A percentile compares a stretch with the other conserved stretches of the same genome.
These are phyloP conservation scores for Apoda limacodes DNA, from an alignment of 2,888 invertebrate species.

Conservation along the genomic window DNA sequence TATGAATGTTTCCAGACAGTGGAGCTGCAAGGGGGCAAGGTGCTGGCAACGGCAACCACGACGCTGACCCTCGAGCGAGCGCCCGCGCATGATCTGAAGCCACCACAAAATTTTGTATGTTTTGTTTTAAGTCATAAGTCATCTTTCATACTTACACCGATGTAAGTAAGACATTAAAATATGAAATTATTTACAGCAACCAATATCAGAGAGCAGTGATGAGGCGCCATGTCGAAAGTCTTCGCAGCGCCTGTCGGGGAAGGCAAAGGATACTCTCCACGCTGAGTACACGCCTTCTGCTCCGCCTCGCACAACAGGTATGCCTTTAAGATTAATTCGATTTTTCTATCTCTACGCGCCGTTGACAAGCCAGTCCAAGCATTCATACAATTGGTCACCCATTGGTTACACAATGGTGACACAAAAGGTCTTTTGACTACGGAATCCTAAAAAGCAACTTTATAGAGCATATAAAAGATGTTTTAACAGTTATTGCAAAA, in stretches of 20 bases:
- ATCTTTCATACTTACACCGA: no score
- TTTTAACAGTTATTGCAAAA: no score
- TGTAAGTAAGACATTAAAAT: no score
- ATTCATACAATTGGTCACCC: no score
- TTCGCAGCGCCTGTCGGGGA: constrained; percentile 28
- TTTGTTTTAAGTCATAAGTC: not conserved
- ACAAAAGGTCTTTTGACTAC: no score
- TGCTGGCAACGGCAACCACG: constrained; percentile 64
- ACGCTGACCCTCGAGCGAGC: constrained; percentile 57
- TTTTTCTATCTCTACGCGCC: no score
- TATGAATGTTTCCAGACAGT: constrained; percentile 46
- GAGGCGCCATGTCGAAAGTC: constrained; percentile 40
- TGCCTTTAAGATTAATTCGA: no score
- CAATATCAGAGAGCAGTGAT: constrained; percentile 62
- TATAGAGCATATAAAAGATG: no score
- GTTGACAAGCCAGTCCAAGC: no score
- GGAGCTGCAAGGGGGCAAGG: constrained; percentile 57
- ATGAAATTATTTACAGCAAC: constrained; percentile 50
- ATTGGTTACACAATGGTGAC: no score
- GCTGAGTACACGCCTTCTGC: constrained; percentile 39
- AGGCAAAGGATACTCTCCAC: constrained; percentile 9
- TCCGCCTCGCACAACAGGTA: constrained; percentile 46
- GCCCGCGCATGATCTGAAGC: constrained; percentile 53
- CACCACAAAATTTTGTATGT: constrained; percentile 50
- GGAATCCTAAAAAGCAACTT: no score